Base-by-base conservation (phyloP, 2,888 invertebrate species). In the Ochropleura leucogaster region DNA sequence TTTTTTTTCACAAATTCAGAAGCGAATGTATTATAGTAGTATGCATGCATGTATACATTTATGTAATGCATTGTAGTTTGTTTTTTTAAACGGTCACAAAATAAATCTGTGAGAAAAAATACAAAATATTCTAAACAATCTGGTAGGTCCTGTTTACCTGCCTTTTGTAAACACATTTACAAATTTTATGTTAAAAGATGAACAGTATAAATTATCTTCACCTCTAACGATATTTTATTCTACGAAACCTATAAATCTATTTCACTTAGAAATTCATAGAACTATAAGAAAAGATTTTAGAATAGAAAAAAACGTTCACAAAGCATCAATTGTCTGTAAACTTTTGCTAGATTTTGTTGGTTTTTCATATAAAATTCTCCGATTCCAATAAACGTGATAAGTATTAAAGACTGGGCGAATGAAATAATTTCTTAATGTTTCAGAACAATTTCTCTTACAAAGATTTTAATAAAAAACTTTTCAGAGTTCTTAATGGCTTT, bases 391-490 rank as follows among this genome's bases (percentile, higher is more conserved):
- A 77, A 76, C 67, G 67, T 65, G 51, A 71, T 73, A 67, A 69
- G 74, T 68, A 80, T 53, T 77, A 70, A 70, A 83, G 62, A 68
- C 63, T 68, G 44, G 14, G 51, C 82, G 75, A 79, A 83, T 79
- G 70, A 80, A 79, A 83, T 88, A 77, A 87, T 82, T 85, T 73
- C 72, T 75, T 83, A 82, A 87, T 82, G 76, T 79, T 82, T 67
- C 62, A 18, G 62, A 86, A 82, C 79, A 83, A 83, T 85, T 86
- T 85, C 74, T 67, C 72, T 80, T 72, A 63, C 62, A 83, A 80
- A 76, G 74, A 77, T 83, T 88, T 88, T 86, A 88, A 83, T 88
- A 85, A 80, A 85, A 87, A 88, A 85, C 46, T 80, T 87, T 87
- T 66, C 49, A 60, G 57, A 85, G 73, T 74, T 84, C 77, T 68